phyloP scores from a whole-genome alignment of 2,113 vertebrate species.

The Mohoua ochrocephala region DNA sequence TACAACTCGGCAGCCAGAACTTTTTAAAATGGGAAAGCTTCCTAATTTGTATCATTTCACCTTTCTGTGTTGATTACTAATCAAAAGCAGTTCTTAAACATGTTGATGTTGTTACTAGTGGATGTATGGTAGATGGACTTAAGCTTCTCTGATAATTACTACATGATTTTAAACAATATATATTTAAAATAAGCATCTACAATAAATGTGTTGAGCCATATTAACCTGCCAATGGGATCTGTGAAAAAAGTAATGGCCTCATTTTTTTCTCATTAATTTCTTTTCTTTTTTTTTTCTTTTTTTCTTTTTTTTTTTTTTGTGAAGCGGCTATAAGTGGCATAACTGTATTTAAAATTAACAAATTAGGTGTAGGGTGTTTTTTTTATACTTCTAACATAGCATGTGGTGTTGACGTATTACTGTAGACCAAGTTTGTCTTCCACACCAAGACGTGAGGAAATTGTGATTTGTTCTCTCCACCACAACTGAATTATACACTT shows the following conservation, averaged over 20 bases:
- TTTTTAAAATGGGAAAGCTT: slow-evolving; percentile 60
- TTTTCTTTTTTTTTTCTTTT: background rate
- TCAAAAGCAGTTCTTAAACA: slow-evolving; percentile 68
- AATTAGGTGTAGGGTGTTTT: slow-evolving; percentile 58
- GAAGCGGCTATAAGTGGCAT: slow-evolving; percentile 72
- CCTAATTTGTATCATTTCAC: slow-evolving; percentile 63
- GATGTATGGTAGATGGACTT: slow-evolving; percentile 72
- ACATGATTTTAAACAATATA: slow-evolving; percentile 73
- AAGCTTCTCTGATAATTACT: slow-evolving; percentile 74
- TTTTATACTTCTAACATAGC: slow-evolving; percentile 73
- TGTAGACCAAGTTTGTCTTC: slow-evolving; percentile 77
- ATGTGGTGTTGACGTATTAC: slow-evolving; percentile 76
- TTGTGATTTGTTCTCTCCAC: slow-evolving; percentile 71
- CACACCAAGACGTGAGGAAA: slow-evolving; percentile 68
- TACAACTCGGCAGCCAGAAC: slow-evolving; percentile 25
- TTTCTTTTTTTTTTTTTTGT: slow-evolving; percentile 25
- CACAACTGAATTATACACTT: slow-evolving; percentile 65
- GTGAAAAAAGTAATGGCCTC: slow-evolving; percentile 74
- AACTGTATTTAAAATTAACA: slow-evolving; percentile 72
- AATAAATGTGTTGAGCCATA: slow-evolving; percentile 81
- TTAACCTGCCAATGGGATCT: slow-evolving; percentile 80
- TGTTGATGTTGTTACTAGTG: slow-evolving; percentile 75
- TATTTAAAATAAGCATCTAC: slow-evolving; percentile 77
- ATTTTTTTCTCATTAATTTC: slow-evolving; percentile 55
- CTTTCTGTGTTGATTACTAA: slow-evolving; percentile 68